phyloP scores from a whole-genome alignment of 1,140 invertebrate genomes.

The Calliphora vicina region DNA sequence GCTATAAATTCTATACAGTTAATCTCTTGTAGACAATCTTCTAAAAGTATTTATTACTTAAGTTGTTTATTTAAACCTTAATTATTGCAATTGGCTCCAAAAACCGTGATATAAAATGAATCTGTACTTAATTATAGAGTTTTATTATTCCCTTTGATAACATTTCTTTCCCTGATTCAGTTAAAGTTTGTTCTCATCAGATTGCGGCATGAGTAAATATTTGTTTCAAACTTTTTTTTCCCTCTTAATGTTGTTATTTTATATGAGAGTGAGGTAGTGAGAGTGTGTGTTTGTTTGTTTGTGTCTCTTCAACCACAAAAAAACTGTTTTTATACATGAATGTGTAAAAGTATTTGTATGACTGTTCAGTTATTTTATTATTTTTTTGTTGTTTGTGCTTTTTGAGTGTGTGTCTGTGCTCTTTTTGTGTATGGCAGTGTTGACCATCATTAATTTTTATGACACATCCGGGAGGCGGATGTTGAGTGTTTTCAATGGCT shows the following conservation, averaged over 20 bases:
- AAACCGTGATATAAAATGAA: not conserved
- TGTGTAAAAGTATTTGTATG: no score
- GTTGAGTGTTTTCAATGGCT: conserved; percentile 40
- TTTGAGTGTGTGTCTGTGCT: not conserved
- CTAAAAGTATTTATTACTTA: no score
- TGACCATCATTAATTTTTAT: conserved; percentile 59
- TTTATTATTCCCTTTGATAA: not conserved
- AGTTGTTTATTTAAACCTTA: no score
- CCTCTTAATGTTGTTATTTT: not conserved
- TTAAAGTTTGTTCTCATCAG: not conserved
- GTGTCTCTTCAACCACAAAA: not conserved
- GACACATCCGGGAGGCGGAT: conserved; percentile 60
- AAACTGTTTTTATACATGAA: not conserved
- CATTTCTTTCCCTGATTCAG: not conserved
- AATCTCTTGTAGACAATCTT: no score
- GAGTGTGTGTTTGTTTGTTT: no score
- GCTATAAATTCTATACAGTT: no score
- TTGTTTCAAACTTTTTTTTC: not conserved
- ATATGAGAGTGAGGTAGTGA: no score
- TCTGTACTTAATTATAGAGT: not conserved
- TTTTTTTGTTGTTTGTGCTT: not conserved
- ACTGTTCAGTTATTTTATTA: not conserved
- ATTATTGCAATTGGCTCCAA: no score
- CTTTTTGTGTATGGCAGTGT: not conserved
- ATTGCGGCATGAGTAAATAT: not conserved